Conservation (phyloP, 2,113 vertebrate genomes). For the Ibidorhyncha struthersii region DNA sequence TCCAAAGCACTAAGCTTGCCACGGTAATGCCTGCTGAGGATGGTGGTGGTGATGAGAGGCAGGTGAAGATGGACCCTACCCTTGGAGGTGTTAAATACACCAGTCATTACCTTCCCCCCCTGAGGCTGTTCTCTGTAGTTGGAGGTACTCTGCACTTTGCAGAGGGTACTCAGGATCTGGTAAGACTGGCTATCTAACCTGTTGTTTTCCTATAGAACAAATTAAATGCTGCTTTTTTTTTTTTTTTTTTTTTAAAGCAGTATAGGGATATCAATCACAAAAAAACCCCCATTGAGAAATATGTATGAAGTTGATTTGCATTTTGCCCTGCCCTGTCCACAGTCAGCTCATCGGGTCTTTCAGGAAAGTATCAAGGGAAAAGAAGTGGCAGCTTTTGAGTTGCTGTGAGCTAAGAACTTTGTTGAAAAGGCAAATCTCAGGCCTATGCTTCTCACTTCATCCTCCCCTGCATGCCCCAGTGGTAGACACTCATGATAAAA, state of each 20-base stretch:
- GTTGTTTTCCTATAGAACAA: neutral
- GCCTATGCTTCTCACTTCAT: neutral
- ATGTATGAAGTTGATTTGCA: neutral
- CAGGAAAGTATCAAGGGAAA: neutral
- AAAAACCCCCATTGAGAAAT: neutral
- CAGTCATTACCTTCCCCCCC: rapidly evolving
- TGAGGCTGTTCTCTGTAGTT: neutral
- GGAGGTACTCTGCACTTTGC: neutral
- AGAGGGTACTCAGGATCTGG: neutral
- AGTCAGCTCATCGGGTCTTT: neutral
- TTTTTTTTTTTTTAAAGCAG: neutral
- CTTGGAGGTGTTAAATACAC: neutral
- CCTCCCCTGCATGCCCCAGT: neutral
- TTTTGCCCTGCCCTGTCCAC: neutral
- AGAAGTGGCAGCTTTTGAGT: neutral
- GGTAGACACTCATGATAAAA: neutral
- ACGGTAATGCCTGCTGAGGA: neutral
- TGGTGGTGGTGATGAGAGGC: neutral
- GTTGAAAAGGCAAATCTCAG: neutral
- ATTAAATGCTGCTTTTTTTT: neutral
- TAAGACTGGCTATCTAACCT: neutral
- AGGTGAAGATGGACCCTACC: neutral
- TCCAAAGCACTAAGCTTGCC: neutral
- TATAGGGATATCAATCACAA: neutral
- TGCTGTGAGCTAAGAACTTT: neutral